Conservation (phyloP, 1,140 invertebrate species). For the Rhopalosiphum maidis region DNA sequence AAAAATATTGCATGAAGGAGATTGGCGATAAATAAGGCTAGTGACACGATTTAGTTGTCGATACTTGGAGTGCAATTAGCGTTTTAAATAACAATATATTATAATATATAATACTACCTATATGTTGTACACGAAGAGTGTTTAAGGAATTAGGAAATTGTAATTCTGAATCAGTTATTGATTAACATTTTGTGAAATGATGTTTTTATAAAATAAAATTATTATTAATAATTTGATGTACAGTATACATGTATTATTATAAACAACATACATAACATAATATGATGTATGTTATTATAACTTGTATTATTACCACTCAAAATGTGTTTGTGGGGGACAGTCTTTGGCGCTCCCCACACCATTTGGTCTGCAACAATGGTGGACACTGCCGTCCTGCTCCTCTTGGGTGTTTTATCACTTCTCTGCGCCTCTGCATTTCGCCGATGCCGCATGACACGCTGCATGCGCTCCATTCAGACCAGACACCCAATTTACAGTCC, state of each 20-base stretch:
- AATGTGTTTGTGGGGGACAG: constrained; percentile 32
- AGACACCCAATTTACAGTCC: constrained; percentile 85
- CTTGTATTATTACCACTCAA: constrained; percentile 40
- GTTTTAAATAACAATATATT: background rate
- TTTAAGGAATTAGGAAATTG: background rate
- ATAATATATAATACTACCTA: background rate
- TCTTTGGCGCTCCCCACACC: constrained; percentile 72
- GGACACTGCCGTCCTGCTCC: constrained; percentile 81
- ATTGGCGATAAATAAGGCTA: background rate
- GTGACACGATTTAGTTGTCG: background rate
- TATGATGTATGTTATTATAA: background rate
- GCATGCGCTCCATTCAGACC: constrained; percentile 85
- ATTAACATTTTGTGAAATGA: background rate
- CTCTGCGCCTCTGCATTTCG: constrained; percentile 79
- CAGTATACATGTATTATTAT: background rate
- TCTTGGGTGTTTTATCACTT: constrained; percentile 76
- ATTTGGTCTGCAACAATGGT: constrained; percentile 80
- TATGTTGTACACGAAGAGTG: background rate
- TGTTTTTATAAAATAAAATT: background rate
- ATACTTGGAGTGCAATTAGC: background rate
- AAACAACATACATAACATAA: background rate
- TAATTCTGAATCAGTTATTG: background rate
- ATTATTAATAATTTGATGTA: background rate
- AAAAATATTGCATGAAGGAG: background rate
- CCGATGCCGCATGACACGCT: constrained; percentile 87